Evolutionary conservation across 2,888 invertebrate genomes (phyloP).

Genomic region (Caenorhabditis doughertyi): DNA sequence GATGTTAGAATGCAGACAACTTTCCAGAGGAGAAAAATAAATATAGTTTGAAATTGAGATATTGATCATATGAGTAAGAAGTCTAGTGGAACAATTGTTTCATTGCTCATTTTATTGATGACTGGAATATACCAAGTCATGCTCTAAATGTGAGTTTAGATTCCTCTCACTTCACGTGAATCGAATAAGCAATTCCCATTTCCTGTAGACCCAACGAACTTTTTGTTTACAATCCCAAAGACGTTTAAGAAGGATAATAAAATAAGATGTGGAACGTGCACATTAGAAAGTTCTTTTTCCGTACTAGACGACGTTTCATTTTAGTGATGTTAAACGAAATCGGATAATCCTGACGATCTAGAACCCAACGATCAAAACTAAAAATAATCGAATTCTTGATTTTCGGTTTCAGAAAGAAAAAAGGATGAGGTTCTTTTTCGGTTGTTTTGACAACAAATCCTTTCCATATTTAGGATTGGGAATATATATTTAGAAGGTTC

Average conservation of each 20-base stretch:
- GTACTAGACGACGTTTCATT: background rate
- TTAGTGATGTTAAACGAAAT: background rate
- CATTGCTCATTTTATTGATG: too few species aligned
- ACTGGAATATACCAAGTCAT: too few species aligned
- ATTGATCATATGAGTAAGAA: too few species aligned
- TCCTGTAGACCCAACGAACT: too few species aligned
- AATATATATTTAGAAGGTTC: background rate
- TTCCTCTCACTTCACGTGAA: too few species aligned
- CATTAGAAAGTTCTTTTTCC: background rate
- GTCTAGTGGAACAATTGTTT: too few species aligned
- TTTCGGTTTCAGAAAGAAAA: background rate
- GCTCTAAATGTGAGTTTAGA: too few species aligned
- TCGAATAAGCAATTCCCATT: too few species aligned
- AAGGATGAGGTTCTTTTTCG: constrained; percentile 5
- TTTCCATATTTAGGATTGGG: background rate
- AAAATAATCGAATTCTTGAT: background rate
- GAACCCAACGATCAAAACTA: background rate
- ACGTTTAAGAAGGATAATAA: background rate
- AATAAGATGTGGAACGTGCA: background rate
- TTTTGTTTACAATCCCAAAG: background rate
- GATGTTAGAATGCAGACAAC: background rate
- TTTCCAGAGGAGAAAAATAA: background rate
- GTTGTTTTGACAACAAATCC: constrained; percentile 31
- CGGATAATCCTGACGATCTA: background rate
- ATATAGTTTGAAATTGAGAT: background rate